A percentile compares a stretch with the other conserved stretches of the same genome.
These are phyloP conservation scores for Heteromyza rotundicornis DNA, from an alignment of 2,888 invertebrate genomes.

Conservation along the genomic window DNA sequence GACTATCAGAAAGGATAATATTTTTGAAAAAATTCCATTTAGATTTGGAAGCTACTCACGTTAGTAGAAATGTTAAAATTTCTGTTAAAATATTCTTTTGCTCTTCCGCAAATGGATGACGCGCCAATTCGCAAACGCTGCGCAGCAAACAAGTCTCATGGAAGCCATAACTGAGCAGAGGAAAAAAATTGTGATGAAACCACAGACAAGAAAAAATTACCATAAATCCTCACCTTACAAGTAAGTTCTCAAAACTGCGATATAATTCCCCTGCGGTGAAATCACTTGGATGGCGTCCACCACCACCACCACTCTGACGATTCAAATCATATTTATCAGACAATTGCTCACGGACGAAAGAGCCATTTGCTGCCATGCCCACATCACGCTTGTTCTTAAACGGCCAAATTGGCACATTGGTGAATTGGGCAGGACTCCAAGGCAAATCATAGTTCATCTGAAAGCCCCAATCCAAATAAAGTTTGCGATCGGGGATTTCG, in stretches of 20 bases:
- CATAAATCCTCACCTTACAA: constrained; percentile 31
- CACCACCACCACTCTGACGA: too few relatives aligned
- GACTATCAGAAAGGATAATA: constrained; percentile 59
- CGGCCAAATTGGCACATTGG: constrained; percentile 51
- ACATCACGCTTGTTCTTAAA: constrained; percentile 12
- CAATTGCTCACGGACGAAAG: too few relatives aligned
- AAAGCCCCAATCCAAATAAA: constrained; percentile 56
- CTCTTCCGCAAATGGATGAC: constrained; percentile 67
- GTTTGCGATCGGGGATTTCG: constrained; percentile 42
- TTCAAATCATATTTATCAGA: constrained; percentile 18
- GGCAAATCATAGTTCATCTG: constrained; percentile 61
- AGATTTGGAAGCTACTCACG: constrained; percentile 64
- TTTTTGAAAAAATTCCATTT: not conserved
- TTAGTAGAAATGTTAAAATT: constrained; percentile 70
- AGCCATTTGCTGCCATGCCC: not conserved
- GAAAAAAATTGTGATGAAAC: not conserved
- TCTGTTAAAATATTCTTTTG: constrained; percentile 70
- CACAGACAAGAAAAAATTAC: not conserved
- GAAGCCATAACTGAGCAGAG: constrained; percentile 66
- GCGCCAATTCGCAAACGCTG: constrained; percentile 72
- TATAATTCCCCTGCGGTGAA: constrained; percentile 56
- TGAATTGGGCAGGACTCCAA: constrained; percentile 44
- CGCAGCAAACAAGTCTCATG: constrained; percentile 72
- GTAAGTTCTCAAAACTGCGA: constrained; percentile 41
- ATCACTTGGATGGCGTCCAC: constrained; percentile 43